These are phyloP conservation scores for Rhagologus leucostigma DNA, from an alignment of 2,113 vertebrate species.

Conservation along the genomic window DNA sequence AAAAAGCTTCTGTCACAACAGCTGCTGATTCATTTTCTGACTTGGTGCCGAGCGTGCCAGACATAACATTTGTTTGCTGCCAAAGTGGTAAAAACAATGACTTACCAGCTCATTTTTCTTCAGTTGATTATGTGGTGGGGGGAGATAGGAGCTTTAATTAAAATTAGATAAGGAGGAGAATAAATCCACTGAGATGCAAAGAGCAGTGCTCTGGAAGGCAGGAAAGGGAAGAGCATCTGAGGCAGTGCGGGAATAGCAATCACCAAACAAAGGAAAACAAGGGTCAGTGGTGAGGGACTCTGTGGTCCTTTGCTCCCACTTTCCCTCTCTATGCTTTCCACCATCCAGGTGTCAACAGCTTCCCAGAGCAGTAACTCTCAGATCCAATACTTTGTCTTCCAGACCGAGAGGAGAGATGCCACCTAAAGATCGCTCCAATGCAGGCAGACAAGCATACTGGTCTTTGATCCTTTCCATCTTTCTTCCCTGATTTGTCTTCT, in stretches of 20 bases:
- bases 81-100: slow-evolving; percentile 64
- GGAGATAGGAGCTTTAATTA: slow-evolving; percentile 28
- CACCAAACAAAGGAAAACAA: neutral
- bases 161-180: slow-evolving; percentile 30
- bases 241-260: neutral
- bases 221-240: neutral
- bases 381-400: neutral
- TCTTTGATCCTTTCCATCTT: neutral
- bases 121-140: neutral
- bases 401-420: neutral
- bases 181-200: slow-evolving; percentile 12
- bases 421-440: neutral
- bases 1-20: slow-evolving; percentile 67
- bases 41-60: slow-evolving; percentile 64
- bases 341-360: neutral
- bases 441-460: neutral
- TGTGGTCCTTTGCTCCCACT: neutral
- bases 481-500: neutral
- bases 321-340: neutral
- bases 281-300: neutral
- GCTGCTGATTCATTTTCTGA: slow-evolving; percentile 71
- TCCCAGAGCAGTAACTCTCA: neutral
- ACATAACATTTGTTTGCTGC: slow-evolving; percentile 67
- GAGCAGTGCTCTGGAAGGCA: neutral
- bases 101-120: slow-evolving; percentile 64